Percentiles rank a stretch among this genome's conserved stretches.
phyloP scores from a whole-genome alignment of 2,113 vertebrate species.

The Aptenodytes patagonicus region DNA sequence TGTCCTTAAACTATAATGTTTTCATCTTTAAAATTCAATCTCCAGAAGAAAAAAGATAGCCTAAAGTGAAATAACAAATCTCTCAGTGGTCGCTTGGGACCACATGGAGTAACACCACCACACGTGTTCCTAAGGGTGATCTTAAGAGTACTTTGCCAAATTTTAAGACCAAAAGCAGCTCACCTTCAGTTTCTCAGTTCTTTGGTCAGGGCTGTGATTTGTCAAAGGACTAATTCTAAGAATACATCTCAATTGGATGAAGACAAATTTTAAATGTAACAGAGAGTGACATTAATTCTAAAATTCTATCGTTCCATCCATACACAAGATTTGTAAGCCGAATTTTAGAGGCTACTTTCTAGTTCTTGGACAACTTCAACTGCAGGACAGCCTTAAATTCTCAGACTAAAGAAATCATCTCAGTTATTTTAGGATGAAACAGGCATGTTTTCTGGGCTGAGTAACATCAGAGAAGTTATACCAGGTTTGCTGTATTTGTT shows the following conservation, averaged over 20 bases:
- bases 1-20: conserved; percentile 32
- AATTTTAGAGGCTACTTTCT: neutral
- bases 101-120: neutral
- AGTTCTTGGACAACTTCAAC: neutral
- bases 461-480: neutral
- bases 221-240: neutral
- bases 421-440: neutral
- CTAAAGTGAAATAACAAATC: conserved; percentile 25
- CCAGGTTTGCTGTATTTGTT: neutral
- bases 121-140: neutral
- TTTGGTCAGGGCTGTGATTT: neutral
- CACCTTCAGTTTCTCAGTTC: neutral
- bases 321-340: neutral
- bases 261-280: neutral
- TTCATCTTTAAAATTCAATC: conserved; percentile 36
- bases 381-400: neutral
- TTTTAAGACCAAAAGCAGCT: neutral
- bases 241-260: neutral
- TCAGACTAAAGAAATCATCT: neutral
- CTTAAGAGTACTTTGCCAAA: neutral
- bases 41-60: neutral
- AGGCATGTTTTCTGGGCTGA: neutral
- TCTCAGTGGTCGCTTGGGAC: neutral
- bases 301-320: neutral
- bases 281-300: neutral